Base-by-base conservation (phyloP, 2,888 invertebrate genomes). In the Camptogramma bilineatum region DNA sequence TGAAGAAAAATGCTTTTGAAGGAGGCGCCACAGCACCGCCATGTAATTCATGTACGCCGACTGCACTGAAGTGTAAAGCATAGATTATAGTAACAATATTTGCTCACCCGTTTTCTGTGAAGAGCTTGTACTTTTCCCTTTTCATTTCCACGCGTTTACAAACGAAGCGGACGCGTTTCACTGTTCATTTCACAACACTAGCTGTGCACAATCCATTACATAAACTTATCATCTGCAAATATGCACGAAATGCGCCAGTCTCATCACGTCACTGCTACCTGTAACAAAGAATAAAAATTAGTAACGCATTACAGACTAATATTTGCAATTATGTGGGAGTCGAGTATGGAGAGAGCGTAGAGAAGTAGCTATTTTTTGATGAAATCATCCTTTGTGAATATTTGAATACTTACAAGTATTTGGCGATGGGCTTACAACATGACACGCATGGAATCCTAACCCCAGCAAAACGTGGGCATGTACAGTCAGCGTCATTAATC, bases 81-180 rank as follows among this genome's bases (percentile, higher is more conserved):
- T 39, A 39, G 13, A 39, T 39, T 28, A 16, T 8, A 17, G 44
- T 44, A 10, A 17, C 28, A 46, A 31, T 54, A 52, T 55, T 9
- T 31, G 81, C 90, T 87, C 73, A 91, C 91, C 88, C 77, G 78
- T 85, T 75, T 85, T 83, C 79, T 77, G 78, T 82, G 72, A 75
- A 78, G 76, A 76, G 80, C 90, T 91, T 92, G 79, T 91, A 91
- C 87, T 93, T 93, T 92, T 91, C 92, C 86, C 91, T 93, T 92
- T 92, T 91, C 92, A 92, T 93, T 85, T 91, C 92, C 88, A 87
- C 85, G 83, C 74, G 77, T 81, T 82, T 80, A 74, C 76, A 72
- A 70, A 80, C 74, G 75, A 80, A 73, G 73, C 78, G 72, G 71
- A 64, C 70, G 75, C 77, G 78, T 81, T 83, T 80, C 85, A 88